phyloP scores from a whole-genome alignment of 2,888 invertebrate species.

The Cataglyphis altisquamis region DNA sequence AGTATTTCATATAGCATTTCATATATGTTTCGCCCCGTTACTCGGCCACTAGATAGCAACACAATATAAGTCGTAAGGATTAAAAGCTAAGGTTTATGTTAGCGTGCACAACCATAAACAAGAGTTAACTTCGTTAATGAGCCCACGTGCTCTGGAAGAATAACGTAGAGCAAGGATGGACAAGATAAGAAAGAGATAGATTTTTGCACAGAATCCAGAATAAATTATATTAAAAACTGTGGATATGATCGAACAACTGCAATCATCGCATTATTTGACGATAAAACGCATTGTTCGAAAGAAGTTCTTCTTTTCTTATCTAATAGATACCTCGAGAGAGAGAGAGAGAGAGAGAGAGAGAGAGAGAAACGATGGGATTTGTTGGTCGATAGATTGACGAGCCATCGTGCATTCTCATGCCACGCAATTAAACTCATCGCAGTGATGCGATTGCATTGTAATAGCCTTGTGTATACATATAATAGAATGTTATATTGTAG shows the following conservation, averaged over 20 bases:
- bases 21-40: background rate
- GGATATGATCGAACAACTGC: constrained; percentile 47
- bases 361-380: constrained; percentile 11
- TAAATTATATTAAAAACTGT: constrained; percentile 56
- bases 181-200: no score
- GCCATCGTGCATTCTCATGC: constrained; percentile 49
- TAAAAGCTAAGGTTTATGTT: constrained; percentile 58
- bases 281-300: constrained; percentile 19
- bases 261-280: constrained; percentile 39
- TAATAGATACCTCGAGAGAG: constrained; percentile 21
- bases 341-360: background rate
- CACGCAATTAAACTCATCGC: constrained; percentile 46
- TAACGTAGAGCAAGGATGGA: constrained; percentile 8
- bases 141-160: background rate
- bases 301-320: constrained; percentile 6
- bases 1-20: background rate
- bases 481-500: constrained; percentile 47
- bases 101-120: constrained; percentile 54
- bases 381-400: constrained; percentile 35
- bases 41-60: background rate
- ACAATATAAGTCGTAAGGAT: background rate
- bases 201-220: background rate
- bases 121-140: constrained; percentile 19
- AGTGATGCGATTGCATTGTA: constrained; percentile 38
- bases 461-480: constrained; percentile 6